Conservation (phyloP, 2,888 invertebrate species). For the Dryobota labecula region DNA sequence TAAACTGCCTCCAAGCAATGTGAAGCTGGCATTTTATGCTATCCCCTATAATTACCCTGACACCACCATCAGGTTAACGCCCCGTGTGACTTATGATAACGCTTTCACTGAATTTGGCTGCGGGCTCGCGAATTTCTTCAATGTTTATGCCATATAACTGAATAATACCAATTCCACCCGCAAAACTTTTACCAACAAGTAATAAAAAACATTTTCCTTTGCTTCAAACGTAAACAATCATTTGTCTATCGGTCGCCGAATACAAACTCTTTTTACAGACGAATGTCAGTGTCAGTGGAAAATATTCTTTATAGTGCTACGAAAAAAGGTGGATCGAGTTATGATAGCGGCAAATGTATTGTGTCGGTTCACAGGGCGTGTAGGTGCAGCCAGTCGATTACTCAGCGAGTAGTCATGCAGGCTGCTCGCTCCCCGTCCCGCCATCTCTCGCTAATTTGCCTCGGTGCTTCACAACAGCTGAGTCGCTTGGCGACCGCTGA, state of each 20-base stretch:
- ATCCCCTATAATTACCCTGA: conserved; percentile 50
- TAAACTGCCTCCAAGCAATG: conserved; percentile 33
- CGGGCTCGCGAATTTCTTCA: conserved; percentile 68
- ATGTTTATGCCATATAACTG: conserved; percentile 34
- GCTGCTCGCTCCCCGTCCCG: conserved; percentile 74
- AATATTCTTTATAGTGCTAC: conserved; percentile 36
- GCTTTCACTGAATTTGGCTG: conserved; percentile 75
- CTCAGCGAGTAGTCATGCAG: conserved; percentile 86
- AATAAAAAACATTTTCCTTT: conserved; percentile 60
- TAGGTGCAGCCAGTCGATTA: conserved; percentile 85
- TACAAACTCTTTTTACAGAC: conserved; percentile 47
- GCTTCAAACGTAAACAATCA: conserved; percentile 52
- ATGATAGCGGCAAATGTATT: conserved; percentile 51
- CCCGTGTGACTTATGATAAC: conserved; percentile 62
- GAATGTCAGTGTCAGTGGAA: conserved; percentile 30
- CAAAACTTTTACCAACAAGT: conserved; percentile 39
- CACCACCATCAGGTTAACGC: conserved; percentile 54
- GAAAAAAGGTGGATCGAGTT: conserved; percentile 44
- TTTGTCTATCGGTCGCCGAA: conserved; percentile 50
- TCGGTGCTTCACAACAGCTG: conserved; percentile 74
- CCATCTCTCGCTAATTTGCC: conserved; percentile 77
- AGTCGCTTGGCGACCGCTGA: conserved; percentile 84
- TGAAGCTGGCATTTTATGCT: conserved; percentile 53
- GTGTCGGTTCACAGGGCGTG: conserved; percentile 74
- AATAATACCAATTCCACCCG: conserved; percentile 14